Evolutionary conservation across 2,888 invertebrate genomes (phyloP).

Genomic region (Acanthoscelides obtectus): DNA sequence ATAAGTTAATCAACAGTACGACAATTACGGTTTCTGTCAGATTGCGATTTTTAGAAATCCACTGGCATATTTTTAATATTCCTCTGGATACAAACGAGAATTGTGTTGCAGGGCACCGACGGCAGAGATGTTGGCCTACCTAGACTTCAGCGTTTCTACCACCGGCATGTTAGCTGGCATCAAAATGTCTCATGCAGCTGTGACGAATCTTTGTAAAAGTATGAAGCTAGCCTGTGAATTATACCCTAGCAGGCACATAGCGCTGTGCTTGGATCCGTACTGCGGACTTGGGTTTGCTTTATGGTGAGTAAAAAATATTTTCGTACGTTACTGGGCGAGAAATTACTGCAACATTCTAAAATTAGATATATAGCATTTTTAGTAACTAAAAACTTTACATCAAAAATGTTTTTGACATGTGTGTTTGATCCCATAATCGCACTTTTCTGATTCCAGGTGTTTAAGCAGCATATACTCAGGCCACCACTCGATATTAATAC

Average conservation of each 20-base stretch:
- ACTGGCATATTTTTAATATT: too few relatives aligned
- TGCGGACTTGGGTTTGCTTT: constrained; percentile 96
- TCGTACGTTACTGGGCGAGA: not conserved
- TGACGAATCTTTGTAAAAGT: constrained; percentile 80
- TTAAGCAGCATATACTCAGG: constrained; percentile 95
- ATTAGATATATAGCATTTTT: not conserved
- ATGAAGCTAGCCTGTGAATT: constrained; percentile 98
- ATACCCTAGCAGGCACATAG: constrained; percentile 97
- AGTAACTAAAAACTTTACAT: too few relatives aligned
- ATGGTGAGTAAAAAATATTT: constrained; percentile 57
- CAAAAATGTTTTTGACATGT: not conserved
- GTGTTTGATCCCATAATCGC: not conserved
- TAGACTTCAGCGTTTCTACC: constrained; percentile 97
- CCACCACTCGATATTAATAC: constrained; percentile 97
- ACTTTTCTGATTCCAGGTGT: constrained; percentile 46
- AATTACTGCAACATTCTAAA: not conserved
- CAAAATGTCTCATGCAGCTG: constrained; percentile 94
- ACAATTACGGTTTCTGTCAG: too few relatives aligned
- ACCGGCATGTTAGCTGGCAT: constrained; percentile 98
- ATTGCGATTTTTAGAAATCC: too few relatives aligned
- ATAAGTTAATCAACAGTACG: too few relatives aligned
- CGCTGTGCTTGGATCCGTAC: constrained; percentile 96
- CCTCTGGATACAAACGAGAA: too few relatives aligned
- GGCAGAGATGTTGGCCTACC: constrained; percentile 94
- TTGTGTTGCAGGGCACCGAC: constrained; percentile 71